A percentile compares a stretch with the other conserved stretches of the same genome.
phyloP scores from a whole-genome alignment of 2,113 vertebrate species.

The Malurus elegans region DNA sequence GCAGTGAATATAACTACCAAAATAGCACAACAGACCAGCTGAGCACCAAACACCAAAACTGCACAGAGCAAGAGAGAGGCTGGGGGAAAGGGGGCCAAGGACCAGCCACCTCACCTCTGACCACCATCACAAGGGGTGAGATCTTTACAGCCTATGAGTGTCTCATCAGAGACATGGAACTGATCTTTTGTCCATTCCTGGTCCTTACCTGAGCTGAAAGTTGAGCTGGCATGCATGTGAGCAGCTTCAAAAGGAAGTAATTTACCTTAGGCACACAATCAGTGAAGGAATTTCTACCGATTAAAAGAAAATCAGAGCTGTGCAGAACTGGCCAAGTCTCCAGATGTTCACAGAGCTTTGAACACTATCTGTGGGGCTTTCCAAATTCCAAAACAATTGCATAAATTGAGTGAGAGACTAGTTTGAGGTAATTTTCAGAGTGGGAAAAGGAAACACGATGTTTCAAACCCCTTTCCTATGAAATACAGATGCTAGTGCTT shows the following conservation, averaged over 20 bases:
- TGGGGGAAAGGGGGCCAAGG: neutral
- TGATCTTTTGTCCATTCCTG: neutral
- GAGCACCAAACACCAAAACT: neutral
- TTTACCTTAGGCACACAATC: slow-evolving; percentile 53
- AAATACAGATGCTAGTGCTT: slow-evolving; percentile 16
- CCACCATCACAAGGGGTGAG: fast-evolving
- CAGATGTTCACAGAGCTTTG: slow-evolving; percentile 46
- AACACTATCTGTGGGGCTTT: slow-evolving; percentile 25
- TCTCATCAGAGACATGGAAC: neutral
- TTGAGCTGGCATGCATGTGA: neutral
- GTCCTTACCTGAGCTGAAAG: neutral
- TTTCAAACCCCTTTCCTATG: slow-evolving; percentile 8
- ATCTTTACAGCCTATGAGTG: neutral
- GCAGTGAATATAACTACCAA: neutral
- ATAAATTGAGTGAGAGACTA: slow-evolving; percentile 5
- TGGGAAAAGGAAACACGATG: fast-evolving
- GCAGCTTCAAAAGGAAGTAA: slow-evolving; percentile 50
- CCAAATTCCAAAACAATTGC: slow-evolving; percentile 50
- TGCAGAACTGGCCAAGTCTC: slow-evolving; percentile 23
- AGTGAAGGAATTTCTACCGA: slow-evolving; percentile 30
- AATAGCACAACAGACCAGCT: neutral
- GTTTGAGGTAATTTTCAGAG: slow-evolving; percentile 26
- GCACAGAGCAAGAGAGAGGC: neutral
- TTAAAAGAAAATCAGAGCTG: slow-evolving; percentile 4
- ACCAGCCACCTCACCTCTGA: fast-evolving